phyloP scores from a whole-genome alignment of 30 jellyfish, hydroid and myxozoan genomes.

The Pelagia noctiluca region DNA sequence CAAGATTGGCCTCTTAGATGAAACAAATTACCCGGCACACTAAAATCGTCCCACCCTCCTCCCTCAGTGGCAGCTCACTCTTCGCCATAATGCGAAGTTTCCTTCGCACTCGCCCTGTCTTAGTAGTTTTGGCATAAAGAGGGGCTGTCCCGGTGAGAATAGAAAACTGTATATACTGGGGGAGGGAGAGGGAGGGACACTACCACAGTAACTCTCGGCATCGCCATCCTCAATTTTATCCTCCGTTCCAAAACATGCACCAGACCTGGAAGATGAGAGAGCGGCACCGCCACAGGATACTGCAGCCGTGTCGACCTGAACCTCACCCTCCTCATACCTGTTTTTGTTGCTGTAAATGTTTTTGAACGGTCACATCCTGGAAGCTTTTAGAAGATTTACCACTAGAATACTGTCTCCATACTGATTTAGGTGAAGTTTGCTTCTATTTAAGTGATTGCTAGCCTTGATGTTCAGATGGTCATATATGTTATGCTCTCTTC shows the following conservation, averaged over 20 bases:
- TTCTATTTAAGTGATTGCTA: constrained; percentile 14
- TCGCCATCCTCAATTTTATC: not conserved
- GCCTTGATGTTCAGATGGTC: constrained; percentile 20
- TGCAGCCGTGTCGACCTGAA: not conserved
- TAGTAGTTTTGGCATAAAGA: no score
- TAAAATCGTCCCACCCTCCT: no score
- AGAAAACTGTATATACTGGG: not conserved
- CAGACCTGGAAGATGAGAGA: not conserved
- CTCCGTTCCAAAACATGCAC: not conserved
- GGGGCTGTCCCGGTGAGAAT: no score
- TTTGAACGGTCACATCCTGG: constrained; percentile 10
- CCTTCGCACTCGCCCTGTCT: no score
- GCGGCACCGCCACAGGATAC: constrained; percentile 2
- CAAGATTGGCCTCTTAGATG: no score
- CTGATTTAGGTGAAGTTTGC: constrained; percentile 17
- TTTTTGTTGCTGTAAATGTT: not conserved
- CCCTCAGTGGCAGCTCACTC: no score
- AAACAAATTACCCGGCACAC: no score
- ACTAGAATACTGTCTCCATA: constrained; percentile 22
- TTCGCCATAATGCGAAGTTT: no score
- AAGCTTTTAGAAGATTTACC: not conserved
- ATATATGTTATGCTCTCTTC: constrained; percentile 5
- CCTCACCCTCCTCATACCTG: constrained; percentile 8
- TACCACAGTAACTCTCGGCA: constrained; percentile 3
- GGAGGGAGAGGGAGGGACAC: constrained; percentile 4